phyloP scores from a whole-genome alignment of 1,140 invertebrate genomes.

The Triops cancriformis region DNA sequence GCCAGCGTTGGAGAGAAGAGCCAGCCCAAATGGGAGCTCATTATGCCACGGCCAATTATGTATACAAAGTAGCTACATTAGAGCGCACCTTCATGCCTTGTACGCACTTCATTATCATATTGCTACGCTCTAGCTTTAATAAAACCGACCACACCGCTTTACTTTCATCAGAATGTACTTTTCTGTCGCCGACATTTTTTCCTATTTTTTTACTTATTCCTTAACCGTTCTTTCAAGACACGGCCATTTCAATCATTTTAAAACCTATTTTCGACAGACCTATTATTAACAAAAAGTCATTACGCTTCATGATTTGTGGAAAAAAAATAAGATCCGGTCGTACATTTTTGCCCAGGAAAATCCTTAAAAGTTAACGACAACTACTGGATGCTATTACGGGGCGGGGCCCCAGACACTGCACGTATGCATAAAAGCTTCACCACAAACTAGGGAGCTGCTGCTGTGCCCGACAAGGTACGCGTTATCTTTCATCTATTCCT shows the following conservation, averaged over 20 bases:
- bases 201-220: neutral
- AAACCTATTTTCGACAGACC: no score
- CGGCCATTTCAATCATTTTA: neutral
- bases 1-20: neutral
- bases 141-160: slow-evolving; percentile 12
- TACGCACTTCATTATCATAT: slow-evolving; percentile 14
- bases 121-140: neutral
- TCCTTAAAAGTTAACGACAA: no score
- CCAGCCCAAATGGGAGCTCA: neutral
- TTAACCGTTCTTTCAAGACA: neutral
- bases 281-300: neutral
- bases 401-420: no score
- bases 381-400: no score
- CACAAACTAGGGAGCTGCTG: no score
- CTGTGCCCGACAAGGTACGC: neutral
- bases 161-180: neutral
- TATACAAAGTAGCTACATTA: slow-evolving; percentile 3
- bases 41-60: slow-evolving; percentile 5
- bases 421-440: no score
- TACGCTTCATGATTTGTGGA: neutral
- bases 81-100: slow-evolving; percentile 9
- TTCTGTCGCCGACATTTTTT: neutral
- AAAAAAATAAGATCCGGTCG: no score
- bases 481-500: neutral
- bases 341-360: no score